A percentile compares a stretch with the other conserved stretches of the same genome.
phyloP scores from a whole-genome alignment of 2,113 vertebrate genomes.

The Calidris pugnax region DNA sequence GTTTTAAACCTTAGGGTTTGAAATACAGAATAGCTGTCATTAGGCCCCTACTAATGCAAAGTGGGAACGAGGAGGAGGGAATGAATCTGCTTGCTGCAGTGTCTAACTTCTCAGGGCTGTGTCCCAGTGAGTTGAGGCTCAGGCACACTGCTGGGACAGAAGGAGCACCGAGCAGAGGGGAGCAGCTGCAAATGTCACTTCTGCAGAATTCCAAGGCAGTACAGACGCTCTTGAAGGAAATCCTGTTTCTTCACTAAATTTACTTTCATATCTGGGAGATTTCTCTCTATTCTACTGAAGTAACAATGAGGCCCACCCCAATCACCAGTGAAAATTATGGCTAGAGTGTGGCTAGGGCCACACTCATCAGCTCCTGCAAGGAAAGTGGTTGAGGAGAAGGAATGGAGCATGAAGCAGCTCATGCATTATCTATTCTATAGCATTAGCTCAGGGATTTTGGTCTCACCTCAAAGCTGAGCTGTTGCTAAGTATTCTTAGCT shows the following conservation, averaged over 20 bases:
- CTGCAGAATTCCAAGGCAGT: not conserved
- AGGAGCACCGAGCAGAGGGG: not conserved
- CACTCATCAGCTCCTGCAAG: not conserved
- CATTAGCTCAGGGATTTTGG: not conserved
- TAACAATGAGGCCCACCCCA: not conserved
- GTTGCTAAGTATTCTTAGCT: not conserved
- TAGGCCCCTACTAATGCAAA: not conserved
- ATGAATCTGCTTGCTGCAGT: not conserved
- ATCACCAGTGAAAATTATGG: not conserved
- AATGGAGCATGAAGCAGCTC: not conserved
- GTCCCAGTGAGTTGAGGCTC: not conserved
- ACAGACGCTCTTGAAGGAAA: not conserved
- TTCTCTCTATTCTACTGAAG: not conserved
- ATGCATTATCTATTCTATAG: not conserved
- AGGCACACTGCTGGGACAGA: not conserved
- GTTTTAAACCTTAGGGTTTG: constrained; percentile 8
- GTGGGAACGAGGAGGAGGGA: not conserved
- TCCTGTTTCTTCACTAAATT: not conserved
- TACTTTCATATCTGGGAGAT: not conserved
- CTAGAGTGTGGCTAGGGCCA: not conserved
- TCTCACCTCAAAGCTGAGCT: not conserved
- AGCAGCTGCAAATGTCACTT: not conserved
- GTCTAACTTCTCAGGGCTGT: not conserved
- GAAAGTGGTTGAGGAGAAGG: not conserved
- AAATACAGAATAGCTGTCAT: constrained; percentile 40